A percentile compares a stretch with the other conserved stretches of the same genome.
These are phyloP conservation scores for Neosilurus hyrtlii DNA, from an alignment of 2,797 vertebrate genomes.

Conservation along the genomic window DNA sequence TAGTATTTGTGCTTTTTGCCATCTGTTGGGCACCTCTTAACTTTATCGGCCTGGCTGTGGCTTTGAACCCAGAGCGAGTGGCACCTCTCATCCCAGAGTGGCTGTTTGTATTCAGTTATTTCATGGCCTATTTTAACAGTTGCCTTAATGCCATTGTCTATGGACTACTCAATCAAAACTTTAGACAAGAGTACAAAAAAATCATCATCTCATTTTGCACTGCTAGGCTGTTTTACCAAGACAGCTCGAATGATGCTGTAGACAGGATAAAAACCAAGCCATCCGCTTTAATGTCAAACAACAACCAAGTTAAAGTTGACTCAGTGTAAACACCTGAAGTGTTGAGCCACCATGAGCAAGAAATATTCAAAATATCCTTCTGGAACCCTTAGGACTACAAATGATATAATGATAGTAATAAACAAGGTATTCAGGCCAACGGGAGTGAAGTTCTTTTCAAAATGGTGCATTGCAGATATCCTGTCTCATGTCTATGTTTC, in stretches of 20 bases:
- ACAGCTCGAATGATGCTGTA: constrained; percentile 74
- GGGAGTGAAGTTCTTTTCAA: constrained; percentile 16
- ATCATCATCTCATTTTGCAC: constrained; percentile 77
- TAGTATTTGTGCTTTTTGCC: constrained; percentile 82
- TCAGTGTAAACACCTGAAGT: constrained; percentile 67
- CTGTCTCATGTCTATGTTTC: constrained; percentile 50
- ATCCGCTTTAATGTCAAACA: constrained; percentile 74
- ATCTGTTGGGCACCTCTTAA: constrained; percentile 85
- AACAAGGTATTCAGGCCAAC: constrained; percentile 29
- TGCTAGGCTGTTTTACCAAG: constrained; percentile 71
- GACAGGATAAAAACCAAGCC: constrained; percentile 77
- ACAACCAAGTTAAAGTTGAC: constrained; percentile 78
- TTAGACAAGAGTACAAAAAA: constrained; percentile 80
- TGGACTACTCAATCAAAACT: constrained; percentile 83
- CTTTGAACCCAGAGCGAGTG: constrained; percentile 69
- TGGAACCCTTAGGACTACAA: constrained; percentile 25
- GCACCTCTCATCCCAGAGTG: constrained; percentile 79
- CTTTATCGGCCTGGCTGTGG: constrained; percentile 80
- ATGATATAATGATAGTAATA: constrained; percentile 22
- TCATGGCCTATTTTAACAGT: constrained; percentile 86
- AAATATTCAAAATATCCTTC: constrained; percentile 42
- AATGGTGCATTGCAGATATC: constrained; percentile 38
- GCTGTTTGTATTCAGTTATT: constrained; percentile 83
- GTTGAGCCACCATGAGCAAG: constrained; percentile 39
- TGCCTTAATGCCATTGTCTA: constrained; percentile 85